phyloP scores from a whole-genome alignment of 2,888 invertebrate species.

The Ectemnius lituratus region DNA sequence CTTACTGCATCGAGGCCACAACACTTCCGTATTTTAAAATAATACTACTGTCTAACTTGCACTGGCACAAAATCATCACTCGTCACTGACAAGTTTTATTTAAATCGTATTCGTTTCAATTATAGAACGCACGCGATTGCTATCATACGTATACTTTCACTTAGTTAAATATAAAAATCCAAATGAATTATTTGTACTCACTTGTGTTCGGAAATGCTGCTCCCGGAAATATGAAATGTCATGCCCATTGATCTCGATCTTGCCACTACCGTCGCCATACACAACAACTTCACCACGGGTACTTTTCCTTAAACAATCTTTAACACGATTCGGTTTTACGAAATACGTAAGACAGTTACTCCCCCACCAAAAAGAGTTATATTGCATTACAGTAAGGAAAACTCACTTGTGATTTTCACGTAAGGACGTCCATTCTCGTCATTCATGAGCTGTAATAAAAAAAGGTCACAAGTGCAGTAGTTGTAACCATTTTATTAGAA shows the following conservation, averaged over 20 bases:
- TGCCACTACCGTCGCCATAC: constrained; percentile 89
- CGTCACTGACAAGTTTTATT: not conserved
- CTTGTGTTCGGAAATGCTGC: constrained; percentile 87
- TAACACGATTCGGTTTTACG: constrained; percentile 47
- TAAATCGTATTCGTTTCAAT: not conserved
- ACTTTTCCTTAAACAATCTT: constrained; percentile 85
- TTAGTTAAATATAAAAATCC: not conserved
- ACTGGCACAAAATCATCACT: not conserved
- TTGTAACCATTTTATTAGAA: no score
- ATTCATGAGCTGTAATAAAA: constrained; percentile 80
- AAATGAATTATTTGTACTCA: constrained; percentile 72
- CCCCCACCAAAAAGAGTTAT: no score
- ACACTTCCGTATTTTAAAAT: constrained; percentile 8
- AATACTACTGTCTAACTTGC: not conserved
- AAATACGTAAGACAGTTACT: no score
- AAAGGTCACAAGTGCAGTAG: constrained; percentile 8
- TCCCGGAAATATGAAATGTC: constrained; percentile 88
- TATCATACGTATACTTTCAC: not conserved
- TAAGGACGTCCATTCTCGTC: constrained; percentile 86
- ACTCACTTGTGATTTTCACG: constrained; percentile 74
- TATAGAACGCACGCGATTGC: not conserved
- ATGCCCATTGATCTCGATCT: constrained; percentile 88
- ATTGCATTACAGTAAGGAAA: constrained; percentile 9
- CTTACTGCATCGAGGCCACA: not conserved
- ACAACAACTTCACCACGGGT: constrained; percentile 90